phyloP scores from a whole-genome alignment of 1,140 invertebrate species.

The Rhynchophorus ferrugineus region DNA sequence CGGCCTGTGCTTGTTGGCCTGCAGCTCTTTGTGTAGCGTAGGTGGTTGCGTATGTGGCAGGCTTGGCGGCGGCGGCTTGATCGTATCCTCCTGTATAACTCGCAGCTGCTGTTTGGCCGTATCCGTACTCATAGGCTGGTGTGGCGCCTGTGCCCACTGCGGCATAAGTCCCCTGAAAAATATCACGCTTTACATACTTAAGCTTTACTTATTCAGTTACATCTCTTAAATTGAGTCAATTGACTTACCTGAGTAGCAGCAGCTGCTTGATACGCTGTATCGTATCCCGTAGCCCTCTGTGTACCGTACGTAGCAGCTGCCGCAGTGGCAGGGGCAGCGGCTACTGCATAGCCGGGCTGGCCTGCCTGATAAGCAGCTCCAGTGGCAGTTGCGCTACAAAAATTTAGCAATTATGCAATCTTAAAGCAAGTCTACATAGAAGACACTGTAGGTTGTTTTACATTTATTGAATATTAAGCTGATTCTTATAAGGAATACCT shows the following conservation, averaged over 20 bases:
- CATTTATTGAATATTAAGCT: no score
- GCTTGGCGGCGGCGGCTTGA: slow-evolving; percentile 51
- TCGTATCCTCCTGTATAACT: slow-evolving; percentile 59
- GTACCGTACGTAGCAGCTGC: slow-evolving; percentile 70
- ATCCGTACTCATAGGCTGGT: slow-evolving; percentile 61
- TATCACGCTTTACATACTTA: slow-evolving; percentile 18
- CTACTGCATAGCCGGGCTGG: slow-evolving; percentile 76
- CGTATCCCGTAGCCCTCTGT: slow-evolving; percentile 69
- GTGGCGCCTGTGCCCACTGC: slow-evolving; percentile 55
- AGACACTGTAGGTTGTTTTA: not conserved
- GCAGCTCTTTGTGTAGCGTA: slow-evolving; percentile 42
- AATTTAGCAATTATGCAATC: not conserved
- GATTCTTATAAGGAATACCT: no score
- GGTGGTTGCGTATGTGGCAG: slow-evolving; percentile 50
- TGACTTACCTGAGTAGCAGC: slow-evolving; percentile 41
- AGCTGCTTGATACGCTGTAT: slow-evolving; percentile 66
- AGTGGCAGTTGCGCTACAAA: slow-evolving; percentile 44
- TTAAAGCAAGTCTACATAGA: not conserved
- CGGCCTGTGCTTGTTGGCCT: slow-evolving; percentile 42
- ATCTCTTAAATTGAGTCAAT: no score
- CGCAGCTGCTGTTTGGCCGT: slow-evolving; percentile 61
- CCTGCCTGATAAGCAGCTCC: slow-evolving; percentile 69
- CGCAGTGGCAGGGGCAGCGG: slow-evolving; percentile 67
- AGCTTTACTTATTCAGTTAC: not conserved
- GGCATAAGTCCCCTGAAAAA: slow-evolving; percentile 57